Evolutionary conservation across 92 coral and sea anemone genomes (phyloP), one percentile per base, ranked within the genome.

Genomic region (Porites divaricata): DNA sequence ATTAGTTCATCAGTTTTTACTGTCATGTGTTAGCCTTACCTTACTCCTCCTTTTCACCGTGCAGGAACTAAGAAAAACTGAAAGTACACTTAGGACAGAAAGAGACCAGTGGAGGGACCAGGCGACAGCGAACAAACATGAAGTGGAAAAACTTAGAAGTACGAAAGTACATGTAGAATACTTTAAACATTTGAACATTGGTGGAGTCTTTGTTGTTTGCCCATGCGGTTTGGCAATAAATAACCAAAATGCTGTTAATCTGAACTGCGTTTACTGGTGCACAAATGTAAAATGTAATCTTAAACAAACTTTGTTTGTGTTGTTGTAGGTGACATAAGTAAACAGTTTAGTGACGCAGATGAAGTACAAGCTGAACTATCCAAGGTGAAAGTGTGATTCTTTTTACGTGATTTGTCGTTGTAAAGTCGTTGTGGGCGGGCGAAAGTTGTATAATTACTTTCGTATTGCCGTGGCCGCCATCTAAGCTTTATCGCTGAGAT

Each of bases 311-410:
- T 78, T 51, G 21, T 10, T 12, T 51, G 15, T 51, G 10, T 79
- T 67, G 21, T 65, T 49, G 50, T 45, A 97, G 99, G 88, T 76
- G 99, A 97, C 71, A 97, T 97, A 51, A 97, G 94, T 76, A 97
- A 95, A 77, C 99, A 97, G 92, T 97, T 97, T 73, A 95, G 94
- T 77, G 98, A 97, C 89, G 98, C 99, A 25, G 99, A 97, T 72
- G 99, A 97, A 63, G 84, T 94, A 6, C 99, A 97, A 91, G 94
- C 98, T 0, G 99, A 95, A 62, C 78, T 95, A 53, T 98, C 94
- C 11, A 89, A 94, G 91, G 98, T 94, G 77, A 35, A 4, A 35
- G 45, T 35, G 45, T 35, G 45, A 35, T 35, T 35, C 45, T 35
- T 35, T 35, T 35, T 35, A 35, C 5, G 45, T 35, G 45, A 35